Evolutionary conservation across 2,888 invertebrate genomes (phyloP), one percentile per base, ranked within the genome.

Genomic region (Dynastes grantii): DNA sequence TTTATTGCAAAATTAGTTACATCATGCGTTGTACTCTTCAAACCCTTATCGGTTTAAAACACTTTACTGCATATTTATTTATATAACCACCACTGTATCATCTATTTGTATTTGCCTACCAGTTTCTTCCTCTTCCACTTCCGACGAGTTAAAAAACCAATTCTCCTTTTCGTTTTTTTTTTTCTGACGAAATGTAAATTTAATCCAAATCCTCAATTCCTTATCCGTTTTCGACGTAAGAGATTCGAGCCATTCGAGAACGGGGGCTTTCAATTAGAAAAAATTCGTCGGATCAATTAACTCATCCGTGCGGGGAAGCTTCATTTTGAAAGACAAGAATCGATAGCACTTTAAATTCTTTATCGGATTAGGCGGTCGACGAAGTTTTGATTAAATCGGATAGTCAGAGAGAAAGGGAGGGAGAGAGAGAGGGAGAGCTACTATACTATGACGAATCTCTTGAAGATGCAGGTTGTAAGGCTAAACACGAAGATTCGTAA

Each of bases 281-380:
- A 75, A 75, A 45, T 75, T 75, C 29, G 11, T 40, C 40, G 61
- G 55, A 75, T 75, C 73, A 75, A 75, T 75, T 75, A 75, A 75
- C 45, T 75, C 61, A 27, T 75, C 73, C 22, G 27, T 27, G 32
- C 13, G 9, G 61, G 40, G 61, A 55, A 45, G 37, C 73, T 61
- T 75, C 45, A 40, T 75, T 61, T 75, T 49, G 45, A 40, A 61
- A 45, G 73, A 75, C 73, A 75, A 61, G 73, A 75, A 75, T 75
- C 73, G 73, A 75, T 75, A 45, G 73, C 73, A 61, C 61, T 75
- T 73, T 40, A 51, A 68, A 68, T 73, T 75, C 73, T 63, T 75
- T 75, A 75, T 75, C 73, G 27, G 73, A 75, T 75, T 75, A 75
- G 27, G 61, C 61, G 22, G 40, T 49, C 61, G 63, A 5, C 45